Base-by-base conservation (phyloP, 2,888 invertebrate genomes). In the Dusona sp. region DNA sequence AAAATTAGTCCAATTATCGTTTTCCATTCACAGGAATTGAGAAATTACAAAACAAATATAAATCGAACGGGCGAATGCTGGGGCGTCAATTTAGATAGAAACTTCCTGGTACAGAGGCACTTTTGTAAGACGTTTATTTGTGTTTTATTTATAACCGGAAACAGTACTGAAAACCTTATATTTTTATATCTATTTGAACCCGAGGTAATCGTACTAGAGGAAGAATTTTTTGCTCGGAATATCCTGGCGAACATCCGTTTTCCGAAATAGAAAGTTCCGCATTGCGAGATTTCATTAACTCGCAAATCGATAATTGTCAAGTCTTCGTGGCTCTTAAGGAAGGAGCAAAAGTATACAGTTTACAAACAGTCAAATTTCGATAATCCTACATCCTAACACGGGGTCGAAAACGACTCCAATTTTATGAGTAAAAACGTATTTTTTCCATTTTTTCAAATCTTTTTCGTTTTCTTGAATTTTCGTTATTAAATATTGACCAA, bases 11-110 rank as follows among this genome's bases (percentile, higher is more conserved):
- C 4, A 13, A 70, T 48, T 25, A 22, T 38, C 65, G n/a, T 73
- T 48, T 70, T 51, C 72, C 16, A 22, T 22, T 45, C 33, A 13
- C 65, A 86, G 86, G 36, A 51, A 11, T 68, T 61, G 61, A 83
- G 79, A 78, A 42, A 83, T 83, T 83, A 86, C 77, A 45, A 9
- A n/a, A 0, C 45, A 67, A 86, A 86, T 75, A 68, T 79, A 36
- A 86, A 86, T 83, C 80, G 80, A n/a, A 65, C 51, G 9, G 54
- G 13, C 68, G 86, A 67, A 83, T 86, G 86, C 51, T 68, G 22
- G 65, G 86, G 86, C 64, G 86, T 86, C 73, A 83, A 86, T 86
- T 68, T 86, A 22, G 86, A 86, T 48, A 78, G 86, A 80, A 86
- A 86, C 68, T 86, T 86, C 78, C 83, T 83, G 67, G 29, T 51